Evolutionary conservation across 64 coral and sea anemone genomes (phyloP).

Genomic region (Montipora capricornis): DNA sequence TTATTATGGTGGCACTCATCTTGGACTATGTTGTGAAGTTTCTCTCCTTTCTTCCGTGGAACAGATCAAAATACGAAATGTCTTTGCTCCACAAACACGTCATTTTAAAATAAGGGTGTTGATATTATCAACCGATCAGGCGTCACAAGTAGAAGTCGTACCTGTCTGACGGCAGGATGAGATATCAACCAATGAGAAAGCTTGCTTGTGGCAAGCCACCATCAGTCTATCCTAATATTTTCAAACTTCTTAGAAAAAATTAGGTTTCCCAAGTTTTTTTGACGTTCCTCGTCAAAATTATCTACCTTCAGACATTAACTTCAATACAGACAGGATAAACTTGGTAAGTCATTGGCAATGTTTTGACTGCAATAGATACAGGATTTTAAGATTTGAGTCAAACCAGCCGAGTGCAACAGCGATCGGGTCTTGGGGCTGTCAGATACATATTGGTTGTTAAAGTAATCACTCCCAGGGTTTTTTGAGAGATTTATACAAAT

Average conservation of each 20-base stretch:
- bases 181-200: constrained; percentile 1
- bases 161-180: constrained; percentile 25
- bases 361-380: not conserved
- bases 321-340: not conserved
- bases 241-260: not conserved
- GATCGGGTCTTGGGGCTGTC: too few species aligned
- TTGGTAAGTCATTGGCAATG: constrained; percentile 4
- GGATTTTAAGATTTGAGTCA: too few species aligned
- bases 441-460: too few species aligned
- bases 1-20: too few species aligned
- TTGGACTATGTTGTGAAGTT: too few species aligned
- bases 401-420: too few species aligned
- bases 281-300: not conserved
- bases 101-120: constrained; percentile 32
- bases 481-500: too few species aligned
- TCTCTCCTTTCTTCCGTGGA: too few species aligned
- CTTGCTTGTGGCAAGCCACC: constrained; percentile 60
- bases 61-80: too few species aligned
- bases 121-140: constrained; percentile 32
- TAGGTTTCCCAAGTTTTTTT: not conserved
- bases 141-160: constrained; percentile 25
- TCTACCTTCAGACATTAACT: not conserved
- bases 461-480: too few species aligned
- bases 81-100: too few species aligned
- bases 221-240: not conserved